Base-by-base conservation (phyloP, 2,888 invertebrate species). In the Aphodius granarius region DNA sequence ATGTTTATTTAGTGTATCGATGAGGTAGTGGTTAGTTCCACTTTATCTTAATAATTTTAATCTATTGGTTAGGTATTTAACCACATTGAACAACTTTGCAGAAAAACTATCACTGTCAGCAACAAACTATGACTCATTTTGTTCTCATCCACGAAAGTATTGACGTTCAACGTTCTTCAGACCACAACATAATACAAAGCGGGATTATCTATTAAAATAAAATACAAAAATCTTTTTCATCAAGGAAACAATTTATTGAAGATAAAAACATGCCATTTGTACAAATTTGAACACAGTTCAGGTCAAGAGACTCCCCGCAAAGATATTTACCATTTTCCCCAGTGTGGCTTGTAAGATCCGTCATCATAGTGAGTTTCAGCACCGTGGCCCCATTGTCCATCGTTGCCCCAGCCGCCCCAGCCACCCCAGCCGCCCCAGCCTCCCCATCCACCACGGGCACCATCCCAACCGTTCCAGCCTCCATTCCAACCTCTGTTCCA, bases 351-450 rank as follows among this genome's bases (percentile, higher is more conserved):
- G 79, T 84, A 84, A 43, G 83, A 81, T 5, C 84, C 84, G 77
- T 84, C 82, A 76, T 84, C 82, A 77, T 83, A 83, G 20, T 83
- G 78, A 70, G 79, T 78, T 76, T 83, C 84, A 20, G 79, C 81
- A 75, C 80, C 78, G 63, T 6, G 79, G 82, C 62, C 78, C 73
- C 78, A 82, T 75, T 82, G 82, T 63, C 82, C 82, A 78, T 82
- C 82, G 66, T 75, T 75, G 20, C 81, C 81, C 16, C 79, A 78
- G 15, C 82, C 82, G 20, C 78, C 72, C 20, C 75, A 15, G 73
- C 78, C 77, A 74, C 63, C 71, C 76, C 76, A 73, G 63, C 71
- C 72, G 13, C 73, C 78, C 63, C 71, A 65, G 13, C 75, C 74
- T 63, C 71, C 63, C n/a, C 74, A 73, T n/a, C 23, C 62, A 20